Conservation (phyloP, 2,797 vertebrate genomes). For the Alauda arvensis region DNA sequence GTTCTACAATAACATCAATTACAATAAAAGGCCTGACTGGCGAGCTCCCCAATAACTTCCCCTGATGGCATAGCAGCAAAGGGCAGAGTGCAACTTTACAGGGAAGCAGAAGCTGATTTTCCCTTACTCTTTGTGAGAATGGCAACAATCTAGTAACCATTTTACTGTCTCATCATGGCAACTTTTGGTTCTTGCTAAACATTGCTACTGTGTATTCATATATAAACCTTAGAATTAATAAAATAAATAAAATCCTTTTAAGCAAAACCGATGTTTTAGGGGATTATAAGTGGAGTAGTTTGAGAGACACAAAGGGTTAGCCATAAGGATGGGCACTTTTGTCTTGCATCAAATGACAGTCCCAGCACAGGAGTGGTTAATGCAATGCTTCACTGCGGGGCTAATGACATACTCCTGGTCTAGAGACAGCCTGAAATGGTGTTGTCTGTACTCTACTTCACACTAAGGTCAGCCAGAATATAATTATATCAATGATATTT, state of each 20-base stretch:
- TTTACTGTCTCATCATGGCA: neutral
- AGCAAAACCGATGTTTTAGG: neutral
- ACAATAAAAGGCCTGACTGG: neutral
- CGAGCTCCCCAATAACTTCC: neutral
- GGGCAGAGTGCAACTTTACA: neutral
- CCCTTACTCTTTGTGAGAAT: neutral
- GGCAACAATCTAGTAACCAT: neutral
- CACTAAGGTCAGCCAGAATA: slow-evolving; percentile 37
- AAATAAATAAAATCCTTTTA: neutral
- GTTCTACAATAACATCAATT: neutral
- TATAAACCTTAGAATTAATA: neutral
- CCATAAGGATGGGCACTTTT: neutral
- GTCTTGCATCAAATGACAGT: slow-evolving; percentile 11
- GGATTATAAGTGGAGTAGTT: neutral
- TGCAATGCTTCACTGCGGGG: slow-evolving; percentile 2
- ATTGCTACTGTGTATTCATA: neutral
- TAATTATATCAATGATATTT: slow-evolving; percentile 25
- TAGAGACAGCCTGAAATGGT: slow-evolving; percentile 6
- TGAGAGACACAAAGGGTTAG: neutral
- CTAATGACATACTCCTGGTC: slow-evolving; percentile 11
- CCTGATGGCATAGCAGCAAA: neutral
- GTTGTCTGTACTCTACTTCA: slow-evolving; percentile 12
- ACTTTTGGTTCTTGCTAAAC: neutral
- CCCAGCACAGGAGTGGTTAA: slow-evolving; percentile 8
- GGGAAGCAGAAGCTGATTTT: neutral